These are phyloP conservation scores for Polyodon spathula DNA, from an alignment of 2,113 vertebrate species.

Conservation along the genomic window DNA sequence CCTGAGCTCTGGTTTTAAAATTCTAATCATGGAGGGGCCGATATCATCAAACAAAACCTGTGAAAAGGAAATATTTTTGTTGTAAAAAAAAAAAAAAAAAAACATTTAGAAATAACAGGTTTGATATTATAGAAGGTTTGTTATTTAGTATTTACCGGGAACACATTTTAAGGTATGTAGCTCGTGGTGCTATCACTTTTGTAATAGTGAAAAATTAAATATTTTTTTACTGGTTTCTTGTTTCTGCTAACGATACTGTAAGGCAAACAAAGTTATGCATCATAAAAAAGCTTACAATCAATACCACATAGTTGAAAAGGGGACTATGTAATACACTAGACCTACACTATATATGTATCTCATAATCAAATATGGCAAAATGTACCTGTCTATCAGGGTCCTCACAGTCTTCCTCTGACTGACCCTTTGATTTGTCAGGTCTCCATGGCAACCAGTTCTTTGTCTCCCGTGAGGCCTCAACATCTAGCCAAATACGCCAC, in stretches of 20 bases:
- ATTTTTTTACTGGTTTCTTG: no score
- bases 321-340: no score
- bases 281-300: no score
- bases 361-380: not conserved
- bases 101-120: not conserved
- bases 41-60: constrained; percentile 94
- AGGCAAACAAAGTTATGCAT: no score
- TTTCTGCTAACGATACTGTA: no score
- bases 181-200: no score
- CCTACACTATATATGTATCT: no score
- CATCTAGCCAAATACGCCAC: constrained; percentile 73
- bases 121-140: no score
- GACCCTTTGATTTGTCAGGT: constrained; percentile 76
- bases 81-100: not conserved
- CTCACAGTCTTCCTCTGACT: constrained; percentile 86
- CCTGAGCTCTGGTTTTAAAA: constrained; percentile 58
- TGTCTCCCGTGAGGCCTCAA: constrained; percentile 73
- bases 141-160: no score
- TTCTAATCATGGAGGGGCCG: constrained; percentile 71
- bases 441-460: constrained; percentile 89
- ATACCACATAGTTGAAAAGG: no score
- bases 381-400: constrained; percentile 90
- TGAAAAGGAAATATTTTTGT: not conserved
- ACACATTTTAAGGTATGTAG: no score
- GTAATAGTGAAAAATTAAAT: no score